phyloP scores from a whole-genome alignment of 2,888 invertebrate genomes.

The Zygothrica quintamaculata region DNA sequence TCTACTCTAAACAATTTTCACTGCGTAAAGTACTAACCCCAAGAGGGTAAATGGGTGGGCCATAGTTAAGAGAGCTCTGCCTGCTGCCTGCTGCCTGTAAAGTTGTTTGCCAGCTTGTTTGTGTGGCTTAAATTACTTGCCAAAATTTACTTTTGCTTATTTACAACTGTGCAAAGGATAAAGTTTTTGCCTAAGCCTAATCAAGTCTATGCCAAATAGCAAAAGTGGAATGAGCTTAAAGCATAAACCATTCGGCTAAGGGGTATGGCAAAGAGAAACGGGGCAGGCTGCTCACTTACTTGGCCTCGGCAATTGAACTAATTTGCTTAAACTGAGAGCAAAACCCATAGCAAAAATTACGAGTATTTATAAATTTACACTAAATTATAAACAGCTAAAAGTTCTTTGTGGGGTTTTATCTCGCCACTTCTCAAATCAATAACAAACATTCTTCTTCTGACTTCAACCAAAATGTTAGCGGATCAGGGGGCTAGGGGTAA shows the following conservation, averaged over 20 bases:
- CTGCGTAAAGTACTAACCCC: slow-evolving; percentile 6
- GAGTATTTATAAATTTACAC: slow-evolving; percentile 71
- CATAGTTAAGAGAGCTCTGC: not conserved
- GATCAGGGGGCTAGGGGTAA: not conserved
- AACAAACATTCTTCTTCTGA: slow-evolving; percentile 35
- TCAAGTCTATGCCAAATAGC: slow-evolving; percentile 74
- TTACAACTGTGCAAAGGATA: slow-evolving; percentile 82
- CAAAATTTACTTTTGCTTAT: slow-evolving; percentile 81
- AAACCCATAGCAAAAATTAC: slow-evolving; percentile 18
- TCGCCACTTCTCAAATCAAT: slow-evolving; percentile 54
- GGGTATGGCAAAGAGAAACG: not conserved
- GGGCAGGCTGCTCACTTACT: slow-evolving; percentile 39
- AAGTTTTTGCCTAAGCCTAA: slow-evolving; percentile 83
- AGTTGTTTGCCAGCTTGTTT: slow-evolving; percentile 81
- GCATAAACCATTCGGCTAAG: too few species aligned
- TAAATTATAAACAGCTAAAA: slow-evolving; percentile 76
- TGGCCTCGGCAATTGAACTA: slow-evolving; percentile 72
- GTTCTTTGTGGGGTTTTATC: slow-evolving; percentile 25
- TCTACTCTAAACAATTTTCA: too few species aligned
- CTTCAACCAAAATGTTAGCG: not conserved
- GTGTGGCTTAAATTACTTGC: slow-evolving; percentile 81
- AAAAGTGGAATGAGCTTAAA: not conserved
- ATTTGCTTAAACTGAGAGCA: slow-evolving; percentile 74
- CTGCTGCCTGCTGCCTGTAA: slow-evolving; percentile 43
- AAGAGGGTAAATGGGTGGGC: slow-evolving; percentile 8